Conservation (phyloP, 2,113 vertebrate species). For the Lasiurus borealis region DNA sequence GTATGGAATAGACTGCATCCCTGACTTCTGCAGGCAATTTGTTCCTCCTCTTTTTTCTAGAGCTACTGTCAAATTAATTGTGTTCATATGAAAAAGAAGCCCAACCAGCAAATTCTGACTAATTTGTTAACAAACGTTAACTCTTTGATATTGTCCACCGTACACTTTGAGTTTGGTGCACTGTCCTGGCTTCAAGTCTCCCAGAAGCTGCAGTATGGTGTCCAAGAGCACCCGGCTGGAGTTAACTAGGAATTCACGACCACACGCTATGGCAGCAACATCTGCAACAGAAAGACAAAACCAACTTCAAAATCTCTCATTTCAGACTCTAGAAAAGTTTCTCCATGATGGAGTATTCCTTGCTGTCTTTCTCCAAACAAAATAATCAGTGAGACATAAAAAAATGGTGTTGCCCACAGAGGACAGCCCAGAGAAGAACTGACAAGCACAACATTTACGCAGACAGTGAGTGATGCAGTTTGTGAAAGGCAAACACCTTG, state of each 20-base stretch:
- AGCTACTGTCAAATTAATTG: not conserved
- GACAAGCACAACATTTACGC: not conserved
- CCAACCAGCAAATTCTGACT: not conserved
- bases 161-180: slow-evolving; percentile 97
- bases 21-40: not conserved
- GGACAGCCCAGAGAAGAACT: not conserved
- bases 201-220: slow-evolving; percentile 92
- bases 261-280: slow-evolving; percentile 92
- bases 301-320: not conserved
- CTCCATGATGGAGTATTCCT: not conserved
- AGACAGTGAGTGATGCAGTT: not conserved
- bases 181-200: slow-evolving; percentile 91
- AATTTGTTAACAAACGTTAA: not conserved
- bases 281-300: slow-evolving; percentile 87
- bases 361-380: not conserved
- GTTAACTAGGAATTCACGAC: slow-evolving; percentile 94
- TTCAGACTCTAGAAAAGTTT: not conserved
- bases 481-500: not conserved
- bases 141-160: slow-evolving; percentile 68
- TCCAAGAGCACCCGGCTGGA: slow-evolving; percentile 90
- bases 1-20: not conserved
- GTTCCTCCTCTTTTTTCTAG: not conserved
- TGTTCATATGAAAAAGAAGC: not conserved
- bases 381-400: not conserved
- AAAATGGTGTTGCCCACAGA: not conserved